Evolutionary conservation across 2,888 invertebrate genomes (phyloP).

Genomic region (Steinernema carpocapsae): DNA sequence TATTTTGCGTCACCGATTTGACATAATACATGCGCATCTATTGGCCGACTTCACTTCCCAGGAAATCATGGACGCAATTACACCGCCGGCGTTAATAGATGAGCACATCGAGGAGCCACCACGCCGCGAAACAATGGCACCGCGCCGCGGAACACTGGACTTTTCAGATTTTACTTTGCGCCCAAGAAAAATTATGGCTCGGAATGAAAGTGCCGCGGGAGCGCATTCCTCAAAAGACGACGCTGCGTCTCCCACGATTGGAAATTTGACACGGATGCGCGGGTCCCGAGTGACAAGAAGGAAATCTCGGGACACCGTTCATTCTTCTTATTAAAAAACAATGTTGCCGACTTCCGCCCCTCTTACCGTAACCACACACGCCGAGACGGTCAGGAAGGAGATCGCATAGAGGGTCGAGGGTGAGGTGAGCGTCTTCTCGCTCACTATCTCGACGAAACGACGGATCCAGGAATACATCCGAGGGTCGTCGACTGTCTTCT

Average conservation of each 20-base stretch:
- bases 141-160: constrained; percentile 11
- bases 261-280: constrained; percentile 29
- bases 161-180: constrained; percentile 12
- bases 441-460: constrained; percentile 3
- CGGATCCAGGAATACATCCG: constrained; percentile 21
- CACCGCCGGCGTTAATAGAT: no score
- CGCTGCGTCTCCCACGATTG: constrained; percentile 27
- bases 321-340: no score
- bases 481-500: background rate
- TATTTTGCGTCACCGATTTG: constrained; percentile 25
- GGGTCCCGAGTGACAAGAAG: background rate
- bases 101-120: no score
- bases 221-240: constrained; percentile 29
- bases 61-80: no score
- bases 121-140: background rate
- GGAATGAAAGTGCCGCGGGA: constrained; percentile 12
- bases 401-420: constrained; percentile 24
- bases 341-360: no score
- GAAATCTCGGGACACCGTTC: no score
- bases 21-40: constrained; percentile 23
- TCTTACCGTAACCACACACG: constrained; percentile 24
- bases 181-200: constrained; percentile 4
- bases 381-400: background rate
- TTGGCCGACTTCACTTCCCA: background rate
- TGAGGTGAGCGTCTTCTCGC: constrained; percentile 4